These are phyloP conservation scores for Antedon bifida DNA, from an alignment of 35 echinoderm and acorn worm genomes.

Conservation along the genomic window DNA sequence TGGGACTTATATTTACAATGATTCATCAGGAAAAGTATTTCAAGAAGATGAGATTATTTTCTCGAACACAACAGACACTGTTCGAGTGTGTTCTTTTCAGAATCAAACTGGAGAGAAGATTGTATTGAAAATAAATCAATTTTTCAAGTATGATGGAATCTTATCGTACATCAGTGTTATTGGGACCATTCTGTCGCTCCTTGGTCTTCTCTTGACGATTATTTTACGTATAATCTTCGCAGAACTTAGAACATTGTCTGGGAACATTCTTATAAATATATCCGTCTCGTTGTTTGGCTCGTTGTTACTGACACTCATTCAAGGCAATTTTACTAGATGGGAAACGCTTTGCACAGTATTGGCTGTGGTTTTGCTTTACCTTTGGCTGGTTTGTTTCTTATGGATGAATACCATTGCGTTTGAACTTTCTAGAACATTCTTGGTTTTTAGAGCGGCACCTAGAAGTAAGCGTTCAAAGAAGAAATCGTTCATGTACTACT, in stretches of 20 bases:
- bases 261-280: background rate
- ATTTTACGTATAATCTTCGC: background rate
- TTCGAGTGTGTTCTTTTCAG: background rate
- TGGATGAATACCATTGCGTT: slow-evolving; percentile 14
- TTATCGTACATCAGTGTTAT: background rate
- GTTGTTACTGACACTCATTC: background rate
- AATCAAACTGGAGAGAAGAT: background rate
- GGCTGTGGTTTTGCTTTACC: background rate
- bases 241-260: background rate
- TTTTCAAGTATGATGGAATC: background rate
- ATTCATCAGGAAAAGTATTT: background rate
- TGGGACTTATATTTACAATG: background rate
- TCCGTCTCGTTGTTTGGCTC: background rate
- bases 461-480: background rate
- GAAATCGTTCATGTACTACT: background rate
- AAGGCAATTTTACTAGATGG: background rate
- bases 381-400: background rate
- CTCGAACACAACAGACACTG: background rate
- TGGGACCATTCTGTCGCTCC: background rate
- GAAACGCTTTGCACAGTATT: background rate
- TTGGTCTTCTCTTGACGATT: background rate
- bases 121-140: background rate
- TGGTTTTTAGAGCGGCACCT: background rate
- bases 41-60: background rate
- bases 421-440: background rate